phyloP scores from a whole-genome alignment of 1,140 invertebrate species.

The Lepidurus packardi region DNA sequence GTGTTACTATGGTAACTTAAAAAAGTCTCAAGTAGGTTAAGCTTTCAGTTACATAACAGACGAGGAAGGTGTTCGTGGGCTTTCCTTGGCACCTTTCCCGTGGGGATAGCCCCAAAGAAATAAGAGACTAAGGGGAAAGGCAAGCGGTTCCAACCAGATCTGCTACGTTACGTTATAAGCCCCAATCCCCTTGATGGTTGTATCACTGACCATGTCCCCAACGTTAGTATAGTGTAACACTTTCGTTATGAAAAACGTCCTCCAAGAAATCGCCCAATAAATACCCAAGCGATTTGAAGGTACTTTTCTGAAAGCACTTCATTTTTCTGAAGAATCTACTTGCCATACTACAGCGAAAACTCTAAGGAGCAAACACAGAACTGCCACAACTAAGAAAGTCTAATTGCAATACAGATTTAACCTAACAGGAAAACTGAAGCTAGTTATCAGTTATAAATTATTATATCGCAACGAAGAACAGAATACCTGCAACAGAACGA shows the following conservation, averaged over 20 bases:
- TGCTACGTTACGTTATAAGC: background rate
- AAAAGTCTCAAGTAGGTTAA: background rate
- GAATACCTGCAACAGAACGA: background rate
- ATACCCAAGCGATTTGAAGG: background rate
- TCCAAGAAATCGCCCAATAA: background rate
- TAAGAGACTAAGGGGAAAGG: background rate
- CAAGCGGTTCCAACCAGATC: conserved; percentile 14
- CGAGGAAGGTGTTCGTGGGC: background rate
- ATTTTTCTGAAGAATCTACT: too few relatives aligned
- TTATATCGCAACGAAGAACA: background rate
- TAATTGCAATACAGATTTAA: too few relatives aligned
- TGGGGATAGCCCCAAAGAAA: conserved; percentile 12
- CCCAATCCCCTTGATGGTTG: too few relatives aligned
- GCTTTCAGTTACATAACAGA: background rate
- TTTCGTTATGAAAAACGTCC: background rate
- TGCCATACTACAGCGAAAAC: too few relatives aligned
- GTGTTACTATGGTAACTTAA: background rate
- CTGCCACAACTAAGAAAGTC: too few relatives aligned
- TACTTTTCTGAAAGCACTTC: too few relatives aligned
- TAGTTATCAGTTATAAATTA: too few relatives aligned
- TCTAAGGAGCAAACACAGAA: too few relatives aligned
- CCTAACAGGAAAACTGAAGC: too few relatives aligned
- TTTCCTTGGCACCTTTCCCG: background rate
- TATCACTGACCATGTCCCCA: background rate
- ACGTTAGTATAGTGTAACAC: background rate